Evolutionary conservation across 64 coral and sea anemone species (phyloP), one percentile per base, ranked within the genome.

Genomic region (Exaiptasia diaphana): DNA sequence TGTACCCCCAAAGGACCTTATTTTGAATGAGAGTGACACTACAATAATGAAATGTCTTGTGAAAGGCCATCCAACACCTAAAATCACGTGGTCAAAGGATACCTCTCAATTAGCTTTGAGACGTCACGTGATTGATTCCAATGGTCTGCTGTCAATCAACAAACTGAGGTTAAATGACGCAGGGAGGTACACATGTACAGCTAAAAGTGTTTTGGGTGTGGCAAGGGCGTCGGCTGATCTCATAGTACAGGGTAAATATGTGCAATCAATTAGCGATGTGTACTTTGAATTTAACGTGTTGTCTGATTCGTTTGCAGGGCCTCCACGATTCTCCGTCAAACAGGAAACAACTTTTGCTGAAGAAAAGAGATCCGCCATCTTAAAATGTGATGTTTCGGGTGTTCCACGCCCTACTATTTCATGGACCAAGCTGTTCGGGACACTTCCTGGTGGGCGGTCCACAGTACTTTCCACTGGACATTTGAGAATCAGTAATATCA

Each of bases 111-210:
- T 50, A 35, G 20, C 76, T 28, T 41, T 2, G 20, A 29, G 23
- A 33, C 25, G 53, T 34, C 76, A 60, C 14, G 25, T 61, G 5
- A 50, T 56, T 30, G 25, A 53, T 68, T 29, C 22, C 50, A 71
- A 61, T 22, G 85, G 49, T 9, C 63, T 54, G 5, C 45, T 88
- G 14, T 37, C 11, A 28, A 54, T 87, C 38, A 33, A 30, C 7
- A 5, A 55, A 21, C 64, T 79, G 35, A 60, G 13, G 31, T 45
- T 64, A 26, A 27, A 23, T 36, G 85, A 88, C 15, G 13, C 57
- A 4, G 85, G 85, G 27, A 11, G 71, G 7, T 88, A 88, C 50
- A 70, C 62, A 17, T 88, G 85, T 30, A 43, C 31, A 69, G 85
- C 74, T 10, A 40, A 9, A 38, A 87, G 50, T 79, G 20, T 25